Base-by-base conservation (phyloP, 1,140 invertebrate species). In the Diorhabda carinulata region DNA sequence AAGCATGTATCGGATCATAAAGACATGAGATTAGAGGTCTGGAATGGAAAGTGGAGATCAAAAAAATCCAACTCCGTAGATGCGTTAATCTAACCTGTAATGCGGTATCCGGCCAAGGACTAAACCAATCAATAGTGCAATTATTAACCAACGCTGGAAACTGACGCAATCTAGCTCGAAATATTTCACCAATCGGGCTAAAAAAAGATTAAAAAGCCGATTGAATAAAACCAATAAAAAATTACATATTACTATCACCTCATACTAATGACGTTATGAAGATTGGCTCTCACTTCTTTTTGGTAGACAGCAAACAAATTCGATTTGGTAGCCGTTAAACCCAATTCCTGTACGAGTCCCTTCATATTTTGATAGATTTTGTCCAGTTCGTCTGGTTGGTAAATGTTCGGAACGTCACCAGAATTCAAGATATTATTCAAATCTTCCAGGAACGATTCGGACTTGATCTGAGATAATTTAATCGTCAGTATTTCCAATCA, bases 71-170 rank as follows among this genome's bases (percentile, higher is more conserved):
- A 25, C 25, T 25, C 25, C 25, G 25, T 25, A 25, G 25, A 25
- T 25, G 25, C 25, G 25, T 25, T 25, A 25, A 25, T 25, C 69
- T 75, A 61, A 86, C 85, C 78, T 84, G 81, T 56, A 90, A 77
- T 5, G 89, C 88, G 63, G 85, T 83, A 57, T 87, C 83, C 3
- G 89, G 88, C 89, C 89, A 90, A 7, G 86, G 82, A 73, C 83
- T 86, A 77, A 91, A 92, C 89, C 90, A 92, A 79, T 92, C 89
- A 69, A 92, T 91, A 0, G 90, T 91, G 76, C 89, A 91, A 72
- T 88, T 90, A 76, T 91, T 91, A 9, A 92, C 87, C 45, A 92
- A 79, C 0, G 90, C 90, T 0, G 90, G 90, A 77, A 91, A 92
- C 78, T 91, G 89, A 58, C 90, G 81, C 10, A 92, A 82, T 64